Evolutionary conservation across 1,140 invertebrate genomes (phyloP).

Genomic region (Sogatella furcifera): DNA sequence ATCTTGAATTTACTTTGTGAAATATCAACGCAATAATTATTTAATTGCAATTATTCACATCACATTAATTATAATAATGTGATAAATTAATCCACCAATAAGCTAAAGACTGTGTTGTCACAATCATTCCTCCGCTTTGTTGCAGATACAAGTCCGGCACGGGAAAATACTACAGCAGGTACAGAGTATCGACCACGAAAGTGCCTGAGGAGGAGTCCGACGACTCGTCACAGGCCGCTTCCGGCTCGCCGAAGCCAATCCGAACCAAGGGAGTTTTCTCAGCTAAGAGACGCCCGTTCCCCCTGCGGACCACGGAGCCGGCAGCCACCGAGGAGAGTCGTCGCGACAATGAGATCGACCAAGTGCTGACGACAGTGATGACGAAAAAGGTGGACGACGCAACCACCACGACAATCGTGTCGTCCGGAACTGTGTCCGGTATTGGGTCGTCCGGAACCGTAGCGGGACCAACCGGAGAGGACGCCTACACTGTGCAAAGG

Average conservation of each 20-base stretch:
- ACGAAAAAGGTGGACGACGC: slow-evolving; percentile 22
- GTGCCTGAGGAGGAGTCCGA: slow-evolving; percentile 3
- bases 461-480: slow-evolving; percentile 29
- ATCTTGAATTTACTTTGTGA: too few species aligned
- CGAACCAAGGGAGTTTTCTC: slow-evolving; percentile 22
- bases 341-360: slow-evolving; percentile 13
- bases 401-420: slow-evolving; percentile 18
- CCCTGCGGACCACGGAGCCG: slow-evolving; percentile 7
- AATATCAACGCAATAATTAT: too few species aligned
- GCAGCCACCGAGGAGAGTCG: slow-evolving; percentile 10
- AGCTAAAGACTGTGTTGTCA: too few species aligned
- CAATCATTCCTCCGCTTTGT: not conserved
- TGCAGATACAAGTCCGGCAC: slow-evolving; percentile 19
- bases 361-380: not conserved
- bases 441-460: slow-evolving; percentile 12
- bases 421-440: too few species aligned
- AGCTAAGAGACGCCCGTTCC: slow-evolving; percentile 23
- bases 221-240: slow-evolving; percentile 4
- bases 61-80: too few species aligned
- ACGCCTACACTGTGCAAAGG: slow-evolving; percentile 30
- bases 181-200: slow-evolving; percentile 20
- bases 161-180: slow-evolving; percentile 27
- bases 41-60: too few species aligned
- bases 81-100: too few species aligned
- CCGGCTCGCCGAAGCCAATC: slow-evolving; percentile 6